These are phyloP conservation scores for Pammene fasciana DNA, from an alignment of 2,888 invertebrate genomes.

Conservation along the genomic window DNA sequence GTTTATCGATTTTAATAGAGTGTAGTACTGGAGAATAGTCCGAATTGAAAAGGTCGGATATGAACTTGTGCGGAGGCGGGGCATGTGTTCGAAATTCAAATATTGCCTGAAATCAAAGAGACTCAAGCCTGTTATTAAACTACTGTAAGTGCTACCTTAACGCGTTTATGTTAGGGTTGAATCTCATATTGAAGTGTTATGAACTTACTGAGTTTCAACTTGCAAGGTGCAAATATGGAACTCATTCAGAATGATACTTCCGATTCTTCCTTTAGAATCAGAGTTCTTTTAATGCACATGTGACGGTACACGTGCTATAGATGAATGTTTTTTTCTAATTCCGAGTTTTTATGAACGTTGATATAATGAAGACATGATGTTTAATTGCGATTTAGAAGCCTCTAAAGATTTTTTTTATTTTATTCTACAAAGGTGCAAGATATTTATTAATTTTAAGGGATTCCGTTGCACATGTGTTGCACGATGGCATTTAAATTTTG, in stretches of 20 bases:
- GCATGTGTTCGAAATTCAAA: slow-evolving; percentile 56
- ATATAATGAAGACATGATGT: slow-evolving; percentile 34
- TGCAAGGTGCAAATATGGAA: slow-evolving; percentile 48
- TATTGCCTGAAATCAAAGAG: background rate
- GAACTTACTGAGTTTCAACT: background rate
- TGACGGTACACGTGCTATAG: slow-evolving; percentile 62
- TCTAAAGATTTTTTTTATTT: background rate
- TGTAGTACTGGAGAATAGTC: slow-evolving; percentile 44
- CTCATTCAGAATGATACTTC: slow-evolving; percentile 63
- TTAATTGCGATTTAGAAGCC: slow-evolving; percentile 25
- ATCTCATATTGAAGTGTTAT: background rate
- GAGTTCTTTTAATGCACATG: slow-evolving; percentile 60
- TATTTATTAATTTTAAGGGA: no score
- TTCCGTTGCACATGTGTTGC: no score
- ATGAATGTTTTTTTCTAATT: slow-evolving; percentile 59
- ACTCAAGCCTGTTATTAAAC: background rate
- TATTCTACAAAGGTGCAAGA: no score
- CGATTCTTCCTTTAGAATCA: slow-evolving; percentile 65
- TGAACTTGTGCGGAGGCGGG: slow-evolving; percentile 52
- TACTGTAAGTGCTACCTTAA: background rate
- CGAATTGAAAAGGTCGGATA: slow-evolving; percentile 47
- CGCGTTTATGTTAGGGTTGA: background rate
- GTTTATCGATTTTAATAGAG: slow-evolving; percentile 23
- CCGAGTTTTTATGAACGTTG: slow-evolving; percentile 49
- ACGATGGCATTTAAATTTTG: no score